Percentiles rank a stretch among this genome's conserved stretches.
These are phyloP conservation scores for Eubasilissa splendida DNA, from an alignment of 2,888 invertebrate genomes.

Conservation along the genomic window DNA sequence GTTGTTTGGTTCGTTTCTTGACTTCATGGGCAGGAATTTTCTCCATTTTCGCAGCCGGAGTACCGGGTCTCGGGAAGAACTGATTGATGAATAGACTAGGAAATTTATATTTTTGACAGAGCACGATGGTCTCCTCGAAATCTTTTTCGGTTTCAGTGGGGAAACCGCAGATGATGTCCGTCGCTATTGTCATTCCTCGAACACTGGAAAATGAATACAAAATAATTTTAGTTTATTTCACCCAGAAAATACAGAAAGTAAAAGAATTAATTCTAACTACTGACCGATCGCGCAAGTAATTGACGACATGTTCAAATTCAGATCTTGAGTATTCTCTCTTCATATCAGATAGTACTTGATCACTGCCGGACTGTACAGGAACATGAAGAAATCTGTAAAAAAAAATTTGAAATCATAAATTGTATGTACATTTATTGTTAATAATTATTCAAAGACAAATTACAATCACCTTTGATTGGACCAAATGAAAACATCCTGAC, in stretches of 20 bases:
- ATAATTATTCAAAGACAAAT: no score
- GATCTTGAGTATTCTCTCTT: slow-evolving; percentile 92
- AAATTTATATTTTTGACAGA: slow-evolving; percentile 91
- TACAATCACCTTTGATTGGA: no score
- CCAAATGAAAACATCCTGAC: no score
- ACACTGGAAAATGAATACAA: slow-evolving; percentile 73
- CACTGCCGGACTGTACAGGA: slow-evolving; percentile 98
- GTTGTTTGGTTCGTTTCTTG: slow-evolving; percentile 88
- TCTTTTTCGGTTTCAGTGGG: slow-evolving; percentile 94
- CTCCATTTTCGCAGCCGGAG: slow-evolving; percentile 93
- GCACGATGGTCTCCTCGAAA: slow-evolving; percentile 88
- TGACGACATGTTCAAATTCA: slow-evolving; percentile 92
- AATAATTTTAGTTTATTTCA: background rate
- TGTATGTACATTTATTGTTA: background rate
- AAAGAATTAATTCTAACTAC: slow-evolving; percentile 54
- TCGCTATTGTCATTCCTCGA: slow-evolving; percentile 93
- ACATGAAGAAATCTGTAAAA: slow-evolving; percentile 89
- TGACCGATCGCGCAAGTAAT: slow-evolving; percentile 83
- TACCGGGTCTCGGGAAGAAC: slow-evolving; percentile 96
- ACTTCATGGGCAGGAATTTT: slow-evolving; percentile 90
- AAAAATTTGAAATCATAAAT: background rate
- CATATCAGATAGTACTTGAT: slow-evolving; percentile 95
- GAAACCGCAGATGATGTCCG: slow-evolving; percentile 98
- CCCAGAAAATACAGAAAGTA: slow-evolving; percentile 18
- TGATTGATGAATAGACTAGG: slow-evolving; percentile 98